Conservation (phyloP, 1,140 invertebrate species). For the Macrobrachium nipponense region DNA sequence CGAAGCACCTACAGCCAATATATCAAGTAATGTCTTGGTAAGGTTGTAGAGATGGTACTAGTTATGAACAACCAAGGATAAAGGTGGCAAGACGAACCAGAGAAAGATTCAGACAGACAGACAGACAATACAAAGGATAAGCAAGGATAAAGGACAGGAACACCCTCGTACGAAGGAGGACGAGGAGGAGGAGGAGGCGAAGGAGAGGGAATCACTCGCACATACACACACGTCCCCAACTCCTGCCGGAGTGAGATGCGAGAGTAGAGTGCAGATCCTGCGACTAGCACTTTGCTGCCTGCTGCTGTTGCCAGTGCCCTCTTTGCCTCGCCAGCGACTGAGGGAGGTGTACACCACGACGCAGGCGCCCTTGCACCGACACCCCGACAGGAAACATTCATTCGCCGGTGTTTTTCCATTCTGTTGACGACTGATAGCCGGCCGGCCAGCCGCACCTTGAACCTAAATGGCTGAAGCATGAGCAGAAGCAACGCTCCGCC, state of each 20-base stretch:
- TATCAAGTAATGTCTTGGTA: too few relatives aligned
- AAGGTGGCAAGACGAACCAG: too few relatives aligned
- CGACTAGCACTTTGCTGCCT: conserved; percentile 2
- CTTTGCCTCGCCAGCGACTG: neutral
- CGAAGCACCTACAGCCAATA: neutral
- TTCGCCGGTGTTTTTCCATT: conserved; percentile 55
- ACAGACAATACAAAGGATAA: neutral
- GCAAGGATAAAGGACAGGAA: neutral
- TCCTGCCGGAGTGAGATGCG: conserved; percentile 37
- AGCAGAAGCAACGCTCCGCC: conserved; percentile 18
- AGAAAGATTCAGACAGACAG: neutral
- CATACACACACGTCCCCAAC: neutral
- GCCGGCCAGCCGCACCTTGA: conserved; percentile 28
- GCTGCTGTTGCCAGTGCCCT: conserved; percentile 39
- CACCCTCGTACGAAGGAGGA: neutral
- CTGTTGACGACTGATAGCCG: conserved; percentile 43
- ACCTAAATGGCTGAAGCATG: conserved; percentile 46
- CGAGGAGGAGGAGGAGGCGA: neutral
- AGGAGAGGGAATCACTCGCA: too few relatives aligned
- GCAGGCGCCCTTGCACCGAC: conserved; percentile 39
- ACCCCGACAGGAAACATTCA: conserved; percentile 35
- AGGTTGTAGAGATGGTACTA: too few relatives aligned
- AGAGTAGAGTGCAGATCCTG: conserved; percentile 31
- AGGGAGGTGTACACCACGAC: conserved; percentile 5
- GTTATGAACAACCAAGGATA: too few relatives aligned